Base-by-base conservation (phyloP, 2,888 invertebrate genomes). In the Clunio marinus region DNA sequence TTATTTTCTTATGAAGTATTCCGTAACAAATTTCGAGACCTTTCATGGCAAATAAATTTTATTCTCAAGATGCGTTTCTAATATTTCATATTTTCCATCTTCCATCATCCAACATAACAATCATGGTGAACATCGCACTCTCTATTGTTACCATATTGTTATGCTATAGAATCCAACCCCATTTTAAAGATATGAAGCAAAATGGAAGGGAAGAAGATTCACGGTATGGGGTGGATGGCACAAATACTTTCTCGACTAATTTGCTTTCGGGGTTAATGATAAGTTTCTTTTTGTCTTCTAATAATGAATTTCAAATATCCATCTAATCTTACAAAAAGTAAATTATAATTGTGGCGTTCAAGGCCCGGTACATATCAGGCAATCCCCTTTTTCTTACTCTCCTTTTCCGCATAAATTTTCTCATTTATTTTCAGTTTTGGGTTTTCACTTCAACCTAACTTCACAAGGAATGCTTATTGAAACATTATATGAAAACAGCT, bases 401-500 rank as follows among this genome's bases (percentile, higher is more conserved):
- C 59, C 37, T 35, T 41, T 41, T 41, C 41, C 41, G 41, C 41
- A 41, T 41, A 41, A 41, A n/a, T 41, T 41, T 41, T 13, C 41
- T 41, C 41, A 41, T 41, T 41, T 41, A 62, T 15, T 41, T 35
- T 60, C 37, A 28, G 59, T 27, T 59, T 35, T 59, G 15, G 32
- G 27, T 22, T 27, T n/a, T 57, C 57, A 27, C 22, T 57, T 22
- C 35, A 32, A 32, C 5, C 5, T 8, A 32, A 32, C 13, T 41
- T 41, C 41, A 32, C 35, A 13, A 32, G 13, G 13, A 32, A 13
- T 3, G 41, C 41, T 41, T 20, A 62, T 24, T 62, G 55, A 62
- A 22, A 62, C 37, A 41, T 62, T 62, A 10, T 62, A 62, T 22
- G 22, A 62, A 32, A 62, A 62, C 62, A 62, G 62, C 62, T 62